Evolutionary conservation across 1,140 invertebrate species (phyloP), one percentile per base, ranked within the genome.

Genomic region (Pseudoatta argentina): DNA sequence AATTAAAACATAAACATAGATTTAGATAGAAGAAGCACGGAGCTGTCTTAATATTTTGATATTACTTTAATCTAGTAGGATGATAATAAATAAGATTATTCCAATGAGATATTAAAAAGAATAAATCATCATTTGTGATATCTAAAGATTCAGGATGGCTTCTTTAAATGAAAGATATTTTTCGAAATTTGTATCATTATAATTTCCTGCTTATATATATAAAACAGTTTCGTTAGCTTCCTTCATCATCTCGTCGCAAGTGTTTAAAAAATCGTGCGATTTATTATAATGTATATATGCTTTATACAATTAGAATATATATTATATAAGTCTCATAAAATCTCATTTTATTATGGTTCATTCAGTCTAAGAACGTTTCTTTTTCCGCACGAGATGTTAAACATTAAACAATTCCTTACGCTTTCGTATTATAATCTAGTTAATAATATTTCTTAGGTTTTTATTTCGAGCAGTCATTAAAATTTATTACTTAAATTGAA

Each of bases 361-460:
- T 83, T 73, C 67, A 73, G 24, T 83, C 55, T 83, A 34, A 83
- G 7, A 83, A 83, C n/a, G 51, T 75, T 73, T 73, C 55, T 16
- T 3, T 63, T 21, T 30, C 1, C 67, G n/a, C 24, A 34, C 48
- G 55, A 79, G 8, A 69, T 53, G 18, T 79, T 34, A 34, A 30
- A 30, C 27, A 4, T 34, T 59, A 61, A 82, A 73, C 44, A 73
- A 82, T 48, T 61, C 16, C 53, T 55, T 34, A 61, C 59, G 55
- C 24, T 73, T 59, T 16, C 14, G 21, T 53, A 12, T 57, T 83
- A 61, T 12, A 73, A 73, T 59, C 39, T 44, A 77, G 5, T 24
- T 75, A 55, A 53, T 67, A 39, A 48, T 69, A 69, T 81, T 71
- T 81, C 30, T 71, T 69, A 79, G 73, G 73, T 63, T 61, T 59